Percentiles rank a stretch among this genome's conserved stretches.
Conservation (phyloP, 2,113 vertebrate species). For the Fulica atra region DNA sequence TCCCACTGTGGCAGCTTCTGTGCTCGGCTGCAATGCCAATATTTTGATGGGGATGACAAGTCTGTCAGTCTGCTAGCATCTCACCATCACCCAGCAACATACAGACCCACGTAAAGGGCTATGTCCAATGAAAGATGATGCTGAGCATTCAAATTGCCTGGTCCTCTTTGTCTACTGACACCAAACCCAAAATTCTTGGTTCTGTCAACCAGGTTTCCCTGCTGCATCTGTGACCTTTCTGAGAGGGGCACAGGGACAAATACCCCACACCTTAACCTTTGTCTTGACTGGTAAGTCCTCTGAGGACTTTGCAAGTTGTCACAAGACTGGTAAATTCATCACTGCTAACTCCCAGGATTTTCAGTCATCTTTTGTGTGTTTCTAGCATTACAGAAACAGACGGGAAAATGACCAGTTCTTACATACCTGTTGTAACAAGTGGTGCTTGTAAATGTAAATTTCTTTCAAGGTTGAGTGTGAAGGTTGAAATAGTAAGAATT, state of each 20-base stretch:
- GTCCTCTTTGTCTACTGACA: neutral
- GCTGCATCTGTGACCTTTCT: neutral
- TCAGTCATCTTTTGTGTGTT: neutral
- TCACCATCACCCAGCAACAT: neutral
- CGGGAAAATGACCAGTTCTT: neutral
- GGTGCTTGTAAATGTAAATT: neutral
- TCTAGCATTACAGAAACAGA: neutral
- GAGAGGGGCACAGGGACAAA: neutral
- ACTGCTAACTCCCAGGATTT: neutral
- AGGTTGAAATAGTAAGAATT: neutral
- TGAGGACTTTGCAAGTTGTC: neutral
- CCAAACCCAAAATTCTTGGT: neutral
- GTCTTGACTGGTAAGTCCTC: neutral
- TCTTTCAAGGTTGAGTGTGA: neutral
- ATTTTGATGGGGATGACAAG: neutral
- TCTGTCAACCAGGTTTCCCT: neutral
- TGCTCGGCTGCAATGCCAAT: neutral
- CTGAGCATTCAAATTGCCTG: neutral
- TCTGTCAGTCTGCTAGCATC: neutral
- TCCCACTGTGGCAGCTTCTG: neutral
- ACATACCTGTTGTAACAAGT: neutral
- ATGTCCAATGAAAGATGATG: neutral
- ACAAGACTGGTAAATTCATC: neutral
- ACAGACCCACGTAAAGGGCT: neutral
- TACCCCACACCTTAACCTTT: neutral